Evolutionary conservation across 2,888 invertebrate genomes (phyloP), one percentile per base, ranked within the genome.

Genomic region (Rhopalosiphum nymphaeae): DNA sequence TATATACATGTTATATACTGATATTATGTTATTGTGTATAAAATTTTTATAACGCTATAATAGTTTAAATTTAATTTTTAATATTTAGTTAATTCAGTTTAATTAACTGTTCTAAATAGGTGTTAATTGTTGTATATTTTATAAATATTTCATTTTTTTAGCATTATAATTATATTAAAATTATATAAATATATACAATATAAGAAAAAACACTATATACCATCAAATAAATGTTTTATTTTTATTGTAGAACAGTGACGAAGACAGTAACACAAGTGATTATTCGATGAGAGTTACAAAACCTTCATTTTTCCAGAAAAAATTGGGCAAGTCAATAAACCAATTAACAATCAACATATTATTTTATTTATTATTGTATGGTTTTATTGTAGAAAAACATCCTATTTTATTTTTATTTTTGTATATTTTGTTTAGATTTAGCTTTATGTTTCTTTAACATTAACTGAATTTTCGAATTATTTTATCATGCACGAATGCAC

Each of bases 391-490:
- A 86, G 89, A 56, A 89, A 85, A 61, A 57, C 25, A 89, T 57
- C 85, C 57, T 57, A 49, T 89, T 89, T 93, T 84, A 89, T 89
- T 93, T 84, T 93, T 91, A 86, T 92, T 93, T 92, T 94, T 92
- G 49, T 88, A 85, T 90, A 94, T 94, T 94, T 94, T 93, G 89
- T 94, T 94, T 94, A 94, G 94, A 94, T 91, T 91, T 94, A 91
- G 90, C 57, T 94, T 94, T 94, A 57, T 92, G 90, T 91, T 93
- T 84, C 53, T 53, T 92, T 87, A 49, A 88, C 89, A 53, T 93
- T 89, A 89, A 86, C 57, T 94, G 91, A 91, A 49, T 94, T 94
- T 94, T 90, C 42, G 85, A 90, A 94, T 94, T 94, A 94, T 86
- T 94, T 94, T 90, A 91, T 91, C 89, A 94, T 91, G 86, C 91